Conservation (phyloP, 35 echinoderm and acorn worm genomes). For the Apostichopus parvimensis region DNA sequence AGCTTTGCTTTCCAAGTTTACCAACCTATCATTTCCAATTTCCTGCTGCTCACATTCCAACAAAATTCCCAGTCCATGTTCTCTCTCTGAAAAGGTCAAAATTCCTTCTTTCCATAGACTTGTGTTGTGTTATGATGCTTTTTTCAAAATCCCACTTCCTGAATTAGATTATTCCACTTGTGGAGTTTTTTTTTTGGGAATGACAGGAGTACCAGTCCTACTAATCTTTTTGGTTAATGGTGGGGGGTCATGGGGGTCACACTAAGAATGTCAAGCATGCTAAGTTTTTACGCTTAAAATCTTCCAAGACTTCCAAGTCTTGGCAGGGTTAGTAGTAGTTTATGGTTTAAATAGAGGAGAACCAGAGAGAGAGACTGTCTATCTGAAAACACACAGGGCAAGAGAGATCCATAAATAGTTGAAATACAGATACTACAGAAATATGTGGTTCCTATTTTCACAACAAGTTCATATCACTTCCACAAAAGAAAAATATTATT, state of each 20-base stretch:
- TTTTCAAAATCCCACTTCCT: not conserved
- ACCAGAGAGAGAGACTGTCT: too few relatives aligned
- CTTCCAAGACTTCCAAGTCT: too few relatives aligned
- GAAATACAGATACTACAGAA: too few relatives aligned
- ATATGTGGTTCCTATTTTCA: too few relatives aligned
- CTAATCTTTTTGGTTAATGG: too few relatives aligned
- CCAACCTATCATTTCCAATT: constrained; percentile 16
- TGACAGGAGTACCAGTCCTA: not conserved
- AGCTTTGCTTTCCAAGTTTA: not conserved
- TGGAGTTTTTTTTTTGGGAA: not conserved
- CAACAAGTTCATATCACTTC: too few relatives aligned
- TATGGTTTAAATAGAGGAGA: too few relatives aligned
- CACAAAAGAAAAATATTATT: too few relatives aligned
- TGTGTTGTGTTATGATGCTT: not conserved
- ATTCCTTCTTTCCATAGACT: not conserved
- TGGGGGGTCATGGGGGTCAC: not conserved
- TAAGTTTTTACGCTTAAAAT: too few relatives aligned
- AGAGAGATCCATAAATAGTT: too few relatives aligned
- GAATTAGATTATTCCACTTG: not conserved
- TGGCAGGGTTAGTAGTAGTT: too few relatives aligned
- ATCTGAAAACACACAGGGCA: too few relatives aligned
- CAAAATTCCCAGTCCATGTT: not conserved
- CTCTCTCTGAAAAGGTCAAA: not conserved
- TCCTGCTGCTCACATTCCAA: constrained; percentile 34
- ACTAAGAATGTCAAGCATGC: not conserved